Base-by-base conservation (phyloP, 1,140 invertebrate genomes). In the Penaeus chinensis region DNA sequence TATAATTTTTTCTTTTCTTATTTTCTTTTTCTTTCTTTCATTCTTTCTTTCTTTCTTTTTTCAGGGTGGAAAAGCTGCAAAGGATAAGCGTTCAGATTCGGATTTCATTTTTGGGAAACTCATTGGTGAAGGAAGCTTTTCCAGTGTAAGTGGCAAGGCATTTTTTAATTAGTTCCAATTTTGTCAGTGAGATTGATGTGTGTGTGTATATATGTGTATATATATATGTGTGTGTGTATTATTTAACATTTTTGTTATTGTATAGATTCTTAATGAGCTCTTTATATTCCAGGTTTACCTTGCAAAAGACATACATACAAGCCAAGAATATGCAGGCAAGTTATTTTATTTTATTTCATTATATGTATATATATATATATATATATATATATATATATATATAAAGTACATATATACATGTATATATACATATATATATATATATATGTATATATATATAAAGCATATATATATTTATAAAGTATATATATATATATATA, bases 71-170 rank as follows among this genome's bases (percentile, higher is more conserved):
- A 87, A 82, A 82, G 61, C 66, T 13, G 61, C 18, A 22, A 60
- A 27, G 27, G 89, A 86, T 27, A 90, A 90, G 54, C 63, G 87
- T 32, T 82, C 87, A 84, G 89, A 90, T 24, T 95, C 95, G 90
- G 98, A 99, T 92, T 99, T 97, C 92, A 96, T 97, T 90, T 99
- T 99, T 93, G 97, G 97, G 60, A 98, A 98, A 93, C 94, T 97
- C 82, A 96, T 99, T 90, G 98, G 98, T 87, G 97, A 99, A 93
- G 98, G 98, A 85, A 98, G 98, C 92, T 99, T 97, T 92, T 98
- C 98, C 89, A 98, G 96, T 74, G 98, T 96, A 92, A 94, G 93
- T 93, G 32, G 11, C 37, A 81, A n/a, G 86, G 24, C n/a, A 83
- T 60, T 54, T 61, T 60, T 60, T 90, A 63, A 79, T 24, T 27